Base-by-base conservation (phyloP, 2,888 invertebrate genomes). In the Amphipyra berbera region DNA sequence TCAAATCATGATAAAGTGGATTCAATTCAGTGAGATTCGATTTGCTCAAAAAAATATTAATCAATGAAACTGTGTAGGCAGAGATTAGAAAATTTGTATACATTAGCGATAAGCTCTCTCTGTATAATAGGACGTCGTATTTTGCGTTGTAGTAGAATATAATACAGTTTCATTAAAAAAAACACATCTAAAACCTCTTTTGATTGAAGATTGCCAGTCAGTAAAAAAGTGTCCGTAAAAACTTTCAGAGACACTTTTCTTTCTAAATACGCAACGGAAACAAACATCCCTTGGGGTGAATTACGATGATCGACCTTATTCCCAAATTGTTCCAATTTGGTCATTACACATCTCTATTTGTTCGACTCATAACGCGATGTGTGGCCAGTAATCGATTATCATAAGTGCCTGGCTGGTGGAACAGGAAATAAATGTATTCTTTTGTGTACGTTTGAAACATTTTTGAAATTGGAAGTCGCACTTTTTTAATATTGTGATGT, bases 261-360 rank as follows among this genome's bases (percentile, higher is more conserved):
- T 27, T 42, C 21, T 9, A 15, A 42, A 13, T 1, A 35, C 42
- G 27, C 30, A 48, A 42, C 75, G 75, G 70, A 71, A 62, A 73
- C 53, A 61, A 68, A 62, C 55, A 74, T 44, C 75, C 55, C 45
- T 42, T 42, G 45, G 74, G 69, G 54, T 75, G 64, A 41, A 73
- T 73, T 73, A 69, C 33, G 13, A 35, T 75, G 46, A 75, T 63
- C 56, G 70, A 53, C 33, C 63, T 57, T 74, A 79, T 66, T 72
- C 53, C 59, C 47, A 72, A 78, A 78, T 69, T 48, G 78, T 58
- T 66, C 72, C 68, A 76, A 82, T 82, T 79, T 70, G 54, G 68
- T 79, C 70, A 82, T 80, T 80, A 81, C 76, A 70, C 75, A 58
- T 82, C 72, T 81, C 63, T 78, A 79, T 82, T 82, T 79, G 75